phyloP scores from a whole-genome alignment of 1,140 invertebrate genomes.

The Tyrophagus putrescentiae region DNA sequence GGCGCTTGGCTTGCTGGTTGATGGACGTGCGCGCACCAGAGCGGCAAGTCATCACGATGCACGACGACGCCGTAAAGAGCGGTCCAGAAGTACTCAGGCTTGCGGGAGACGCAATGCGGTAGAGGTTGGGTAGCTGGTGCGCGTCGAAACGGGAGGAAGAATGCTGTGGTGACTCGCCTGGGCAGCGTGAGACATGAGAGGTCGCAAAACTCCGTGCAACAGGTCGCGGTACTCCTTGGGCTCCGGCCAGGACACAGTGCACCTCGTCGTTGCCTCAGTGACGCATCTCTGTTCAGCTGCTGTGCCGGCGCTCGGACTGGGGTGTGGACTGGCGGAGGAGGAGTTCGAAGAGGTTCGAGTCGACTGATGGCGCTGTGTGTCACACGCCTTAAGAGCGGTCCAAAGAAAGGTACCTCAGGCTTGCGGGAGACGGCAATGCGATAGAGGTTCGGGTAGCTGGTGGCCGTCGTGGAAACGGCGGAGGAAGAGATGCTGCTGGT shows the following conservation, averaged over 20 bases:
- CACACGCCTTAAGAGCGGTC: constrained; percentile 88
- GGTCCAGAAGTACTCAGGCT: constrained; percentile 84
- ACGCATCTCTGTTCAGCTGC: constrained; percentile 72
- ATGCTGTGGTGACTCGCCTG: no score
- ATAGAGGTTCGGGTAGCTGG: constrained; percentile 43
- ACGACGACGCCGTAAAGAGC: constrained; percentile 85
- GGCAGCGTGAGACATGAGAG: constrained; percentile 80
- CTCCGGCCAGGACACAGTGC: constrained; percentile 98
- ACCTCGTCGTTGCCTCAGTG: constrained; percentile 98
- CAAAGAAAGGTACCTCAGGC: constrained; percentile 80
- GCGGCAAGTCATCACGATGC: no score
- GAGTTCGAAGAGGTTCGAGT: no score
- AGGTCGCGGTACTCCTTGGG: constrained; percentile 81
- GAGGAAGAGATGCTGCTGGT: no score
- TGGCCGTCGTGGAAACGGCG: constrained; percentile 35
- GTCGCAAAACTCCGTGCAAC: constrained; percentile 96
- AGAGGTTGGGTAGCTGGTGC: constrained; percentile 48
- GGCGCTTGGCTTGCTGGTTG: no score
- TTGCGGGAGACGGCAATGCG: constrained; percentile 68
- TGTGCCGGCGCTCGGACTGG: constrained; percentile 40
- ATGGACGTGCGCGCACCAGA: no score
- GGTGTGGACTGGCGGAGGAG: constrained; percentile 27
- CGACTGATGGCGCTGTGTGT: no score
- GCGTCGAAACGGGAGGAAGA: no score
- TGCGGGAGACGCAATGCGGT: constrained; percentile 60